phyloP scores from a whole-genome alignment of 2,888 invertebrate genomes.

The Rutpela maculata region DNA sequence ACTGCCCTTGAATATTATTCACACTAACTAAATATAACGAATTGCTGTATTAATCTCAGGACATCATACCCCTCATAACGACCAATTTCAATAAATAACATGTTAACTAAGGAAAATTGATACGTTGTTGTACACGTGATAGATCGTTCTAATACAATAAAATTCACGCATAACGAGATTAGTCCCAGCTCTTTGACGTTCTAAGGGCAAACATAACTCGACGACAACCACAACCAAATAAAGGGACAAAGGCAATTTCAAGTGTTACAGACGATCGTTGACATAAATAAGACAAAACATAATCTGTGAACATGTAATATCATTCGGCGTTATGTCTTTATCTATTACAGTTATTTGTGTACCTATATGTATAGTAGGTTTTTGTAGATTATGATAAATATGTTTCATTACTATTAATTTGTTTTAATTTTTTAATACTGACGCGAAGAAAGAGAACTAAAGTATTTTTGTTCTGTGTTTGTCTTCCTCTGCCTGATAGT shows the following conservation, averaged over 20 bases:
- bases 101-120: conserved; percentile 52
- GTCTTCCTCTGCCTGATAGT: too few species aligned
- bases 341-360: neutral
- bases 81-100: conserved; percentile 37
- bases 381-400: neutral
- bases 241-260: conserved; percentile 26
- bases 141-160: conserved; percentile 54
- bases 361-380: neutral
- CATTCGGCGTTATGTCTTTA: neutral
- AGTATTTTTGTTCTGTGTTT: too few species aligned
- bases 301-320: conserved; percentile 2
- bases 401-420: too few species aligned
- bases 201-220: conserved; percentile 43
- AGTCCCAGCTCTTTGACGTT: conserved; percentile 57
- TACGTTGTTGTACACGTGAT: conserved; percentile 48
- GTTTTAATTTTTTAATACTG: too few species aligned
- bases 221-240: conserved; percentile 41
- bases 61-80: conserved; percentile 32
- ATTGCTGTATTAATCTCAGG: conserved; percentile 30
- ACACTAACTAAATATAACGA: conserved; percentile 14
- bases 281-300: conserved; percentile 30
- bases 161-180: conserved; percentile 60
- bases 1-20: neutral
- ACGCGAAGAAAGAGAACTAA: too few species aligned
- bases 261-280: conserved; percentile 26